Conservation (phyloP, 2,888 invertebrate species). For the Listrodromus nycthemerus region DNA sequence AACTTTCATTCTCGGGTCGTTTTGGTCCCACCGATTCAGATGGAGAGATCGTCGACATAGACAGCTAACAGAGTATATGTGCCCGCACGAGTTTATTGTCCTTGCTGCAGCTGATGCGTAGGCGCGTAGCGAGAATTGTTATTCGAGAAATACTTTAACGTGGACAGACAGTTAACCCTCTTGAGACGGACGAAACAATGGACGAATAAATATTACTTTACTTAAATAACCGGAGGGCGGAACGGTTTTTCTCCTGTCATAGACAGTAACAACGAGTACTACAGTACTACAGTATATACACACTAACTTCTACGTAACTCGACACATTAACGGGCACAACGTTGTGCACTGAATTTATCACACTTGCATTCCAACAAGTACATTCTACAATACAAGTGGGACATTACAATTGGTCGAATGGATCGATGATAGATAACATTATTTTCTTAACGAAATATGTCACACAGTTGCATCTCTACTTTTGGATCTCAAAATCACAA, state of each 20-base stretch:
- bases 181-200: slow-evolving; percentile 7
- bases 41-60: neutral
- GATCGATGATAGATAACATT: neutral
- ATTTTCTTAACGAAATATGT: neutral
- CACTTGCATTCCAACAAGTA: no score
- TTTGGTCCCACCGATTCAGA: slow-evolving; percentile 45
- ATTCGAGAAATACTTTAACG: neutral
- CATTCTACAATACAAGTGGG: neutral
- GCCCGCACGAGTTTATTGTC: slow-evolving; percentile 37
- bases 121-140: slow-evolving; percentile 2
- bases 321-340: neutral
- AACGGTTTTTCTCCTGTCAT: slow-evolving; percentile 5
- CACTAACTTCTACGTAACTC: neutral
- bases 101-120: slow-evolving; percentile 31
- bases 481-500: no score
- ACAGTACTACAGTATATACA: slow-evolving; percentile 45
- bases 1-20: neutral
- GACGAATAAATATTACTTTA: slow-evolving; percentile 52
- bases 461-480: no score
- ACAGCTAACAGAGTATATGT: neutral
- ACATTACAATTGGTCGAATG: neutral
- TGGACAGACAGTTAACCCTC: neutral
- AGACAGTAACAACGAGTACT: slow-evolving; percentile 15
- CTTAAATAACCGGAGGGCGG: slow-evolving; percentile 15
- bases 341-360: neutral